Percentiles rank a stretch among this genome's conserved stretches.
Conservation (phyloP, 1,140 invertebrate genomes). For the Oncopeltus fasciatus region DNA sequence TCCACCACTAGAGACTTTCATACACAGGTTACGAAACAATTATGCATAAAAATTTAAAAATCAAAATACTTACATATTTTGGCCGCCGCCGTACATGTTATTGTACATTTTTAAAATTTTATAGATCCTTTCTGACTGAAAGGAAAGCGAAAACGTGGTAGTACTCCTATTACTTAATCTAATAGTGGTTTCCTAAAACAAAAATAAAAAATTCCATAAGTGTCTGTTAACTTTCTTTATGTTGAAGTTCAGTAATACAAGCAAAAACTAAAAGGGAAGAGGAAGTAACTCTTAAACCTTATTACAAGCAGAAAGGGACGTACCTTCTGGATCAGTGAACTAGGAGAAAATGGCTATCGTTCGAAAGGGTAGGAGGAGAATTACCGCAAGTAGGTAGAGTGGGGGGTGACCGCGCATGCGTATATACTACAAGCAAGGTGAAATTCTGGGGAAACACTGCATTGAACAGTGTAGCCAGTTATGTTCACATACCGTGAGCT, state of each 20-base stretch:
- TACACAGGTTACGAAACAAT: neutral
- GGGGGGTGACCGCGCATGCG: too few relatives aligned
- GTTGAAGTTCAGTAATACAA: too few relatives aligned
- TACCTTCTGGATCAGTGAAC: slow-evolving; percentile 1
- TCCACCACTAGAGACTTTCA: neutral
- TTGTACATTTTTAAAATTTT: neutral
- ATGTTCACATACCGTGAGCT: too few relatives aligned
- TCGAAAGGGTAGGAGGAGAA: neutral
- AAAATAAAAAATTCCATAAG: too few relatives aligned
- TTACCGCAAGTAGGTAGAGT: too few relatives aligned
- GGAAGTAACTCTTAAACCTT: too few relatives aligned
- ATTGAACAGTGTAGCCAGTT: too few relatives aligned
- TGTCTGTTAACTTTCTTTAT: too few relatives aligned
- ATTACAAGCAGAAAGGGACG: too few relatives aligned
- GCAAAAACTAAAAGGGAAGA: too few relatives aligned
- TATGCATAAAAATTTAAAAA: neutral
- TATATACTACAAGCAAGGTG: too few relatives aligned
- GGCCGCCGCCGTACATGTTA: neutral
- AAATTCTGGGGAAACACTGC: too few relatives aligned
- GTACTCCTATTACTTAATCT: neutral
- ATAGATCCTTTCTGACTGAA: neutral
- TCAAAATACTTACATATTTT: neutral
- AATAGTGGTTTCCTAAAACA: slow-evolving; percentile 1
- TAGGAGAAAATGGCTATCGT: neutral
- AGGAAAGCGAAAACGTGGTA: neutral